A percentile compares a stretch with the other conserved stretches of the same genome.
Evolutionary conservation across 2,888 invertebrate species (phyloP).

Genomic region (Leptinotarsa haldemani): DNA sequence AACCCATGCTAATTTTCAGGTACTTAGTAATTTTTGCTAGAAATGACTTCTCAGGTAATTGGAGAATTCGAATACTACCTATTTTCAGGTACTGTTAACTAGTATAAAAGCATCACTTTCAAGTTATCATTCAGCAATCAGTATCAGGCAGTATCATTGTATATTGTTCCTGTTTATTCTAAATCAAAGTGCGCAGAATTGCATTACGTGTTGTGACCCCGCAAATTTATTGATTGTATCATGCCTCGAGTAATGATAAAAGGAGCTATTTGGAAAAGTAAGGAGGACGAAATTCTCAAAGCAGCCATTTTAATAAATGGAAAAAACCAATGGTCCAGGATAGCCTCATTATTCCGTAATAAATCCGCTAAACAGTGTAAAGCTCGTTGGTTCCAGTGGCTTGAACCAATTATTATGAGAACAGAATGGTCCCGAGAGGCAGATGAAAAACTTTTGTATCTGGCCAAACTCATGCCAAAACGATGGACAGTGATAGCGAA

Average conservation of each 20-base stretch:
- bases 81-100: too few relatives aligned
- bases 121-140: too few relatives aligned
- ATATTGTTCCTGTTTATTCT: too few relatives aligned
- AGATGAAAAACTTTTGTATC: constrained; percentile 96
- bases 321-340: constrained; percentile 76
- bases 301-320: constrained; percentile 82
- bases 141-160: too few relatives aligned
- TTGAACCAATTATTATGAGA: constrained; percentile 99
- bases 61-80: too few relatives aligned
- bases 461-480: constrained; percentile 99
- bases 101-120: too few relatives aligned
- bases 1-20: too few relatives aligned
- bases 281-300: constrained; percentile 80
- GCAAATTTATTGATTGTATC: background rate
- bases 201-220: too few relatives aligned
- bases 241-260: constrained; percentile 99
- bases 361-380: constrained; percentile 99
- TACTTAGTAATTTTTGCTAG: too few relatives aligned
- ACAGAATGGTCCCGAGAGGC: constrained; percentile 99
- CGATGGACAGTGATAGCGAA: constrained; percentile 99
- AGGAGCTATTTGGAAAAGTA: constrained; percentile 99
- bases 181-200: too few relatives aligned
- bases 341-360: constrained; percentile 93
- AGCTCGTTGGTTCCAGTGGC: constrained; percentile 99
- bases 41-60: too few relatives aligned